These are phyloP conservation scores for Mellilla xanthometata DNA, from an alignment of 2,888 invertebrate species.

Conservation along the genomic window DNA sequence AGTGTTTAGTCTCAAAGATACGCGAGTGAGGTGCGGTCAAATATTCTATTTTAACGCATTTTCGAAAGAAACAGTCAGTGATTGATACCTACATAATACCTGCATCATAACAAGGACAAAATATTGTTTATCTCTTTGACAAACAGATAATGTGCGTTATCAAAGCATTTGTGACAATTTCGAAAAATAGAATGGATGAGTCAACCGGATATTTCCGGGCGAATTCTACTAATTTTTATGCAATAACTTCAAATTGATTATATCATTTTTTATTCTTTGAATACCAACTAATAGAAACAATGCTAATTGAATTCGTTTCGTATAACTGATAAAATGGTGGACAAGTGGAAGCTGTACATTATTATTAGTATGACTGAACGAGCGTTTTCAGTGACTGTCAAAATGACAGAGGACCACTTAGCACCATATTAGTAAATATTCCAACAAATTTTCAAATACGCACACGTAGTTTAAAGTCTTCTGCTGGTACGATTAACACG, in stretches of 20 bases:
- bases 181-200: constrained; percentile 34
- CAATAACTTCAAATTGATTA: too few relatives aligned
- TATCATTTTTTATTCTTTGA: too few relatives aligned
- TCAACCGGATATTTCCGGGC: constrained; percentile 30
- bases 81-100: constrained; percentile 12
- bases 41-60: constrained; percentile 34
- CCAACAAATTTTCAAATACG: neutral
- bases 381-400: too few relatives aligned
- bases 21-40: constrained; percentile 31
- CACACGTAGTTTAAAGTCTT: constrained; percentile 6
- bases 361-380: too few relatives aligned
- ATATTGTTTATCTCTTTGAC: constrained; percentile 27
- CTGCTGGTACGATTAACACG: constrained; percentile 14
- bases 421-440: constrained; percentile 1
- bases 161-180: constrained; percentile 35
- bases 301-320: too few relatives aligned
- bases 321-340: too few relatives aligned
- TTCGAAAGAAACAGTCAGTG: too few relatives aligned
- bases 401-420: neutral
- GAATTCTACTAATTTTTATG: constrained; percentile 12
- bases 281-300: too few relatives aligned
- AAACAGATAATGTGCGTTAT: constrained; percentile 32
- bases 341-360: too few relatives aligned
- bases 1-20: constrained; percentile 34
- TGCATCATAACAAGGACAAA: constrained; percentile 11